Conservation (phyloP, 2,888 invertebrate genomes). For the Machimus atricapillus region DNA sequence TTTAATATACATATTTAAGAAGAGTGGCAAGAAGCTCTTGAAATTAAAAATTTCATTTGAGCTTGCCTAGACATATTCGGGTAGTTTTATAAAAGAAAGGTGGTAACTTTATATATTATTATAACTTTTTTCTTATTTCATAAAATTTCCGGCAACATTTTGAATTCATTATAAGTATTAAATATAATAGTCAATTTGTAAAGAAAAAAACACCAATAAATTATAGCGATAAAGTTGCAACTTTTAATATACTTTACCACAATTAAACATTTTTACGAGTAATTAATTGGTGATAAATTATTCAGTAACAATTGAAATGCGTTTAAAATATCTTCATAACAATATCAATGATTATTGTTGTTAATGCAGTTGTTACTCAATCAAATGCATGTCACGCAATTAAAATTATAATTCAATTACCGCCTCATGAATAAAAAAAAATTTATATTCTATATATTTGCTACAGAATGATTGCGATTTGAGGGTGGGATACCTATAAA, state of each 20-base stretch:
- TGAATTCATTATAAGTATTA: not conserved
- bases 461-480: not conserved
- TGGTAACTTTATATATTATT: too few species aligned
- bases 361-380: not conserved
- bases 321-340: not conserved
- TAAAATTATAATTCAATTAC: not conserved
- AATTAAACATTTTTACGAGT: not conserved
- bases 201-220: not conserved
- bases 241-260: not conserved
- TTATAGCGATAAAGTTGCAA: not conserved
- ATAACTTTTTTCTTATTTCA: too few species aligned
- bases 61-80: too few species aligned
- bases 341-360: not conserved
- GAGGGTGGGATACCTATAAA: too few species aligned
- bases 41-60: too few species aligned
- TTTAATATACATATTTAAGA: too few species aligned
- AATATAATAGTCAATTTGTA: not conserved
- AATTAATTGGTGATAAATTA: not conserved
- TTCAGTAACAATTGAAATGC: not conserved
- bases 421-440: not conserved
- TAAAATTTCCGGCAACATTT: not conserved
- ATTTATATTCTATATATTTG: not conserved
- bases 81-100: too few species aligned
- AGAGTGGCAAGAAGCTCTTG: too few species aligned
- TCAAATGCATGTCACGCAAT: not conserved